Base-by-base conservation (phyloP, 2,888 invertebrate genomes). In the Drosophila fungiperda region DNA sequence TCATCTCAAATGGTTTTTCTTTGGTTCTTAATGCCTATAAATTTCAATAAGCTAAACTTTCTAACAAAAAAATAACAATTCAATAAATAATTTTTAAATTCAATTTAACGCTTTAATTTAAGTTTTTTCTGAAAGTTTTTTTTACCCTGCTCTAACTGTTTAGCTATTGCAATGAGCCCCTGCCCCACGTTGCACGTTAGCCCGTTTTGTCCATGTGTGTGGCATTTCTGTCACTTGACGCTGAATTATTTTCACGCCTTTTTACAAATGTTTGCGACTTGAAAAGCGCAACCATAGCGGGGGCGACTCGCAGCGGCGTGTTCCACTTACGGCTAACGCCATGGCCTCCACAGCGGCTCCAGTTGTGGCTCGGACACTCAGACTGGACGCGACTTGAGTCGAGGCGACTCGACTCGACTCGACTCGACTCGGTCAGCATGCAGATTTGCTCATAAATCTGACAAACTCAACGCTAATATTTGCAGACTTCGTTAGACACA, bases 391-490 rank as follows among this genome's bases (percentile, higher is more conserved):
- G 32, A 49, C 40, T 23, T 40, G 50, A 66, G 29, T 52, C 40
- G 45, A 57, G 54, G 54, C 67, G 54, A 38, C 33, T 33, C 52
- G 55, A 33, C 48, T 49, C 49, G 49, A 36, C n/a, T 55, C 60
- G 68, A 59, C 55, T 77, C 70, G 82, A 76, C 73, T 79, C 77
- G 87, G 89, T 83, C 82, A 82, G 82, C 86, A 85, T 87, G 87
- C 87, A 89, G 89, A 87, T 87, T 89, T 87, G 87, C 85, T 89
- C 89, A 89, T 87, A 89, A 89, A 87, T 89, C 89, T 87, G 87
- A 87, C 87, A 87, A 87, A 85, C 87, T 89, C 87, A 89, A 81
- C 88, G 84, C 87, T 89, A 88, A 89, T 88, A 89, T 88, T 88
- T 89, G 87, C 90, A 85, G 83, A 86, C 88, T 88, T 89, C 89